Base-by-base conservation (phyloP, 2,797 vertebrate genomes). In the Rhyacichthys aspro region DNA sequence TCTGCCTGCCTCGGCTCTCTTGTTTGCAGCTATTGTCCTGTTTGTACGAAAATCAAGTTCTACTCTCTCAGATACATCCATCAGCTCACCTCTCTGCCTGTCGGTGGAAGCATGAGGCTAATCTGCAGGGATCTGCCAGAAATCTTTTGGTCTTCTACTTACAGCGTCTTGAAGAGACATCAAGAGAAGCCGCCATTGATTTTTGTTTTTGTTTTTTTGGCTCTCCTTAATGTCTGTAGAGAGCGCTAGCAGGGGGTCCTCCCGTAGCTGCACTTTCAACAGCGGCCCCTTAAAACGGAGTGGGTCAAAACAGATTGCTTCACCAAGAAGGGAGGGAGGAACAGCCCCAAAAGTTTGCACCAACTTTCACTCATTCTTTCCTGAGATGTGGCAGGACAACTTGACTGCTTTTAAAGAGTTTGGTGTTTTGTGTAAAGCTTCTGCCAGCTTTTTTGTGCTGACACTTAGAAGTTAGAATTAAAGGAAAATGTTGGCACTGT, bases 191-290 rank as follows among this genome's bases (percentile, higher is more conserved):
- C 75, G 18, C 65, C 88, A 94, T 92, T 90, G 90, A 93, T 92
- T 93, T 91, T 87, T 47, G 3, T 48, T 11, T 23, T 4, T 39
- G 44, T 81, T 55, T 79, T 83, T 84, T 83, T 78, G 79, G 83
- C 84, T 86, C 76, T 86, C 65, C 79, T 87, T 85, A 82, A 89
- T 88, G 71, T 84, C 62, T 79, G 78, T 75, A 66, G 75, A 68
- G 85, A 82, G 81, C 48, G 78, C 82, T 80, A 81, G 91, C 93
- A 92, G 91, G 92, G 91, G 91, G 90, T 89, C 90, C 71, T 89
- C 86, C 84, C 90, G 78, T 88, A 86, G 74, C 71, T 79, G 84
- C 80, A 65, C 62, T 89, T 88, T 87, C 87, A 91, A 70, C 81
- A 74, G 86, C 82, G 76, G 34, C 79, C 78, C 86, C 79, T 90